A percentile compares a stretch with the other conserved stretches of the same genome.
phyloP scores from a whole-genome alignment of 2,797 vertebrate genomes.

The Sylvilagus floridanus region DNA sequence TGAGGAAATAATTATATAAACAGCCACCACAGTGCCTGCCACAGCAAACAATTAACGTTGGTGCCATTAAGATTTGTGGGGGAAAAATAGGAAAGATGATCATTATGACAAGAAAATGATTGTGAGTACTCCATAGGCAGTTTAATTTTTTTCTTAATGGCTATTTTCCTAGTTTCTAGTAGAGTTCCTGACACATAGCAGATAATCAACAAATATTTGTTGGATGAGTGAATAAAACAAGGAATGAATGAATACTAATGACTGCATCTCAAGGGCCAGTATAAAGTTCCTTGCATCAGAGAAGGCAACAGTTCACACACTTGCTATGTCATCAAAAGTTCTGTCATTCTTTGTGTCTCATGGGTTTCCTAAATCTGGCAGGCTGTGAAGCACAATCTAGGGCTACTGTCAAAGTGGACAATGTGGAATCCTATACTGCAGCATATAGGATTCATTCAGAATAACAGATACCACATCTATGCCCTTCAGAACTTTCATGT shows the following conservation, averaged over 20 bases:
- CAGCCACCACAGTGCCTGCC: neutral
- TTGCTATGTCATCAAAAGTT: neutral
- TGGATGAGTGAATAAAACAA: slow-evolving; percentile 6
- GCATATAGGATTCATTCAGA: neutral
- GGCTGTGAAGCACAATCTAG: neutral
- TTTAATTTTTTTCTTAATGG: neutral
- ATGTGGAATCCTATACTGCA: neutral
- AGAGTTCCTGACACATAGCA: neutral
- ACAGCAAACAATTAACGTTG: neutral
- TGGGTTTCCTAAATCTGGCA: neutral
- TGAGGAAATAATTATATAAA: neutral
- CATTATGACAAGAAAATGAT: neutral
- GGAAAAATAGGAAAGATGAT: neutral
- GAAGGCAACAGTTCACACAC: neutral
- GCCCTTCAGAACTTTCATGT: neutral
- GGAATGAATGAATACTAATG: neutral
- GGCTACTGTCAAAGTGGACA: neutral
- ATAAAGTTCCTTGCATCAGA: neutral
- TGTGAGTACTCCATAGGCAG: neutral
- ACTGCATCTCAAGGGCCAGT: neutral
- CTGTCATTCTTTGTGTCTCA: neutral
- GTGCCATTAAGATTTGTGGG: neutral
- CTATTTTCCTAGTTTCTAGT: neutral
- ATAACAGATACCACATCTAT: neutral
- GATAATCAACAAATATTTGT: neutral